Evolutionary conservation across 2,888 invertebrate genomes (phyloP).

Genomic region (Coleophora deauratella): DNA sequence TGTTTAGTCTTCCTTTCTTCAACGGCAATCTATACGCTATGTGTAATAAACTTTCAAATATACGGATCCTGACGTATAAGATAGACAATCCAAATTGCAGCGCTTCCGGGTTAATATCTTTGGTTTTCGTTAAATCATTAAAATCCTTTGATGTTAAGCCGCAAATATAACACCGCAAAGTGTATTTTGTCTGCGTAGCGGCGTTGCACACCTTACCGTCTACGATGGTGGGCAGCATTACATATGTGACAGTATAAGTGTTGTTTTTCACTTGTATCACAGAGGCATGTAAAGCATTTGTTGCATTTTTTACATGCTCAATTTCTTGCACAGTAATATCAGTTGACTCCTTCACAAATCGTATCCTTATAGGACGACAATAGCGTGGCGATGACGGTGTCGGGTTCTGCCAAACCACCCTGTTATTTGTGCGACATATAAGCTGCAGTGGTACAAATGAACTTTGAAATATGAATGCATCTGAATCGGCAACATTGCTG

Average conservation of each 20-base stretch:
- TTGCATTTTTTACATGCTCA: too few relatives aligned
- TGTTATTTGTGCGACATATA: too few relatives aligned
- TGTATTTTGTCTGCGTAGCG: slow-evolving; percentile 21
- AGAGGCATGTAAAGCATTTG: too few relatives aligned
- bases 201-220: slow-evolving; percentile 28
- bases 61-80: slow-evolving; percentile 2
- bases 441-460: slow-evolving; percentile 20
- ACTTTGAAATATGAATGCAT: slow-evolving; percentile 20
- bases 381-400: slow-evolving; percentile 21
- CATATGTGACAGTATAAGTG: too few relatives aligned
- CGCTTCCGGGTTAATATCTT: background rate
- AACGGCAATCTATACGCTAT: slow-evolving; percentile 7
- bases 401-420: slow-evolving; percentile 23
- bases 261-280: too few relatives aligned
- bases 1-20: slow-evolving; percentile 7
- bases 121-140: background rate
- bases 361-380: slow-evolving; percentile 23
- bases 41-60: slow-evolving; percentile 8
- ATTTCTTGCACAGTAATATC: slow-evolving; percentile 21
- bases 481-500: slow-evolving; percentile 10
- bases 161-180: slow-evolving; percentile 17
- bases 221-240: slow-evolving; percentile 20
- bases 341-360: slow-evolving; percentile 18
- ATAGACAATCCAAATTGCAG: background rate
- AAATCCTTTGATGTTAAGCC: background rate